Percentiles rank a stretch among this genome's conserved stretches.
Evolutionary conservation across 2,113 vertebrate genomes (phyloP).

Genomic region (Oostethus manadensis): DNA sequence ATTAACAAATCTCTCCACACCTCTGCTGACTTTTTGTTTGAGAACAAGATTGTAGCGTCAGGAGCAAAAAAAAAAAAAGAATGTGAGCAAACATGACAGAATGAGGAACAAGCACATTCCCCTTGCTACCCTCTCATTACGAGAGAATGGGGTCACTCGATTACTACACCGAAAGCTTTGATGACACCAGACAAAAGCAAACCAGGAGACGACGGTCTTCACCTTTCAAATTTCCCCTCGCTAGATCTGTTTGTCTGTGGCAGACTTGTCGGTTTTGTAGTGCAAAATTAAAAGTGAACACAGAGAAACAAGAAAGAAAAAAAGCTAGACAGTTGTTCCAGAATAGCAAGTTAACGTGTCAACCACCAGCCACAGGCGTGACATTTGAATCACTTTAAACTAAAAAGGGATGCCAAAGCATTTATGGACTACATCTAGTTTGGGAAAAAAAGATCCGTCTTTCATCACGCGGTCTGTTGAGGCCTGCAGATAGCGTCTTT

Average conservation of each 20-base stretch:
- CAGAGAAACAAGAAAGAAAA: neutral
- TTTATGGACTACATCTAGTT: no score
- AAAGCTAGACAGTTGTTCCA: neutral
- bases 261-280: neutral
- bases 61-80: constrained; percentile 20
- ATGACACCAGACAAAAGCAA: constrained; percentile 2
- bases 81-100: constrained; percentile 31
- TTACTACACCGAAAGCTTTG: constrained; percentile 25
- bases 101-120: constrained; percentile 26
- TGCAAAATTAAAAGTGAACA: neutral
- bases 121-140: constrained; percentile 32
- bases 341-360: neutral
- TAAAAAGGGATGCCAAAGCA: no score
- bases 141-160: constrained; percentile 49
- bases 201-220: constrained; percentile 2
- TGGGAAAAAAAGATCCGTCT: neutral
- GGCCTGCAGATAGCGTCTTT: constrained; percentile 37
- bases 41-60: constrained; percentile 42
- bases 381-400: neutral
- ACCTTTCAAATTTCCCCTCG: neutral
- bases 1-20: constrained; percentile 27
- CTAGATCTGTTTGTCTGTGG: constrained; percentile 1
- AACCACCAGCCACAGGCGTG: neutral
- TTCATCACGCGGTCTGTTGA: constrained; percentile 23
- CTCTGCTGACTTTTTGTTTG: constrained; percentile 11